phyloP scores from a whole-genome alignment of 2,888 invertebrate genomes.

The Pristionchus fissidentatus region DNA sequence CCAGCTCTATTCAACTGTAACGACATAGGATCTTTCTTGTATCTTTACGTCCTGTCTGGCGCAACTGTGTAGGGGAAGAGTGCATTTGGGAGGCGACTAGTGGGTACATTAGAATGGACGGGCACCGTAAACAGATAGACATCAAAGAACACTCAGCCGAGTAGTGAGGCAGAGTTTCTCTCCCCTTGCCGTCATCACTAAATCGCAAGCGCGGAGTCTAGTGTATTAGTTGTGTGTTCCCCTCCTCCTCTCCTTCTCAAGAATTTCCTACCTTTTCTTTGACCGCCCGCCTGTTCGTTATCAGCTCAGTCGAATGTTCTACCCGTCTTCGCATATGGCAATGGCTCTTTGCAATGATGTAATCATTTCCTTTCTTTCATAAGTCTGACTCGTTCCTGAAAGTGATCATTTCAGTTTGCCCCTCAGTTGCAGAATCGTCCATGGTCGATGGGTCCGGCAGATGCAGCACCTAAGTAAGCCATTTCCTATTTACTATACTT shows the following conservation, averaged over 20 bases:
- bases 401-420: constrained; percentile 1
- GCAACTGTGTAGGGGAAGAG: neutral
- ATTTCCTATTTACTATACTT: neutral
- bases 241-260: neutral
- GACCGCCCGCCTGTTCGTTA: neutral
- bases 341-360: constrained; percentile 46
- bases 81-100: neutral
- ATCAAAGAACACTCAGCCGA: constrained; percentile 24
- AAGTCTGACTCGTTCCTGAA: neutral
- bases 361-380: neutral
- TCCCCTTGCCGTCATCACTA: constrained; percentile 10
- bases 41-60: neutral
- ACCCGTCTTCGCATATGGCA: constrained; percentile 34
- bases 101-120: no score
- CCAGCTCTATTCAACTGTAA: no score
- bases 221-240: constrained; percentile 32
- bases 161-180: neutral
- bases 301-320: neutral
- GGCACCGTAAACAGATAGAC: constrained; percentile 16
- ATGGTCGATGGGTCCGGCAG: constrained; percentile 46
- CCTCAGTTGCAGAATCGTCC: constrained; percentile 24
- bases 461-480: neutral
- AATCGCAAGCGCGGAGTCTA: constrained; percentile 1
- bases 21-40: no score
- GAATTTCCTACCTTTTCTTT: neutral